These are phyloP conservation scores for Cygnus atratus DNA, from an alignment of 2,113 vertebrate species.

Conservation along the genomic window DNA sequence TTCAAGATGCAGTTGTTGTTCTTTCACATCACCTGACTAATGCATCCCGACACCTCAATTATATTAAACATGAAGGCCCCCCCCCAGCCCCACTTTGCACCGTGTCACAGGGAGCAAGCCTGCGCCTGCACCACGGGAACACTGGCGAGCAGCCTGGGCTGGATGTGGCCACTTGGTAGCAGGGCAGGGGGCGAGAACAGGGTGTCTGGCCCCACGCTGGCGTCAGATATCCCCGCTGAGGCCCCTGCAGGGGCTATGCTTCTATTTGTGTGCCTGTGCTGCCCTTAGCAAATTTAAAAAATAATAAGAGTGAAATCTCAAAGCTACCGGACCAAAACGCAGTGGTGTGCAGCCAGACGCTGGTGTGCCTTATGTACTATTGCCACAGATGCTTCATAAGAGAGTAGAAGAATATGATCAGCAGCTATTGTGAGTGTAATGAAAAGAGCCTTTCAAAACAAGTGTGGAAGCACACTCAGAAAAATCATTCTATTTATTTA, in stretches of 20 bases:
- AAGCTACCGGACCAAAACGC: background rate
- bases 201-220: rapidly evolving
- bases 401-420: background rate
- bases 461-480: background rate
- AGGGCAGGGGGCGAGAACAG: background rate
- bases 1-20: conserved; percentile 41
- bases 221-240: rapidly evolving
- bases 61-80: background rate
- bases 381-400: rapidly evolving
- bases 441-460: background rate
- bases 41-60: background rate
- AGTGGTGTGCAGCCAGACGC: rapidly evolving
- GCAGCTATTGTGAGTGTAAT: background rate
- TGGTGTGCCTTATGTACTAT: rapidly evolving
- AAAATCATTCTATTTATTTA: background rate
- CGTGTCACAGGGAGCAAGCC: background rate
- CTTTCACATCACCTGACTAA: conserved; percentile 35
- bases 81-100: background rate
- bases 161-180: background rate
- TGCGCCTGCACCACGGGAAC: background rate
- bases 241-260: rapidly evolving
- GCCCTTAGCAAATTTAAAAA: background rate
- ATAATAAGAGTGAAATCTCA: background rate
- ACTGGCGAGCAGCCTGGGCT: background rate
- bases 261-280: background rate